Evolutionary conservation across 1,140 invertebrate genomes (phyloP).

Genomic region (Drosophila ogumai): DNA sequence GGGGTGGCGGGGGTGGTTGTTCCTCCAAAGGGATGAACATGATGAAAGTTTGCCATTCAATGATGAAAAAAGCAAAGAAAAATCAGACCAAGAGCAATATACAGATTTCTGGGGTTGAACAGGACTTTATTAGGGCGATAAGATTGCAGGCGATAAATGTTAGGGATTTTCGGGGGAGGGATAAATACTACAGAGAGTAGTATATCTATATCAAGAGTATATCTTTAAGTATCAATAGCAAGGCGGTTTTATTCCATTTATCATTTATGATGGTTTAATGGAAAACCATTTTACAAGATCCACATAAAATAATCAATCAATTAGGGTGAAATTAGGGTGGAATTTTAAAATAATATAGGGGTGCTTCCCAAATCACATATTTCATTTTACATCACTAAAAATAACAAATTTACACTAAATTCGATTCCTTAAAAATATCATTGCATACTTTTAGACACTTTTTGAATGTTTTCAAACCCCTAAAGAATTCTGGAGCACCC

Average conservation of each 20-base stretch:
- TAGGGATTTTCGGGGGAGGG: neutral
- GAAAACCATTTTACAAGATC: neutral
- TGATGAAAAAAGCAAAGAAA: slow-evolving; percentile 13
- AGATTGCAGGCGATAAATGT: slow-evolving; percentile 32
- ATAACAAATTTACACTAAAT: too few relatives aligned
- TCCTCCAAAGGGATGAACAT: slow-evolving; percentile 7
- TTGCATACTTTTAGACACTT: neutral
- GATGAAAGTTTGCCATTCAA: slow-evolving; percentile 23
- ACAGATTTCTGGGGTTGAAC: slow-evolving; percentile 32
- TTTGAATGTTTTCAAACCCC: neutral
- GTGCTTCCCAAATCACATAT: neutral
- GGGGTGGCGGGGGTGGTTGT: slow-evolving; percentile 22
- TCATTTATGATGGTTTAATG: slow-evolving; percentile 22
- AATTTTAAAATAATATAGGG: neutral
- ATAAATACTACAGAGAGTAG: neutral
- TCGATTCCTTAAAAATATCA: too few relatives aligned
- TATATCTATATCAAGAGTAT: neutral
- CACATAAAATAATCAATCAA: slow-evolving; percentile 21
- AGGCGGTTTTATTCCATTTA: slow-evolving; percentile 13
- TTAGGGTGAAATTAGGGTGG: neutral
- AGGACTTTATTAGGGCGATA: slow-evolving; percentile 29
- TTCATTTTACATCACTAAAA: too few relatives aligned
- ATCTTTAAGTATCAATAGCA: slow-evolving; percentile 30
- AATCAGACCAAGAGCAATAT: slow-evolving; percentile 6
- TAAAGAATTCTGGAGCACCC: too few relatives aligned